phyloP scores from a whole-genome alignment of 1,140 invertebrate species.

The Xylocopa sonorina region DNA sequence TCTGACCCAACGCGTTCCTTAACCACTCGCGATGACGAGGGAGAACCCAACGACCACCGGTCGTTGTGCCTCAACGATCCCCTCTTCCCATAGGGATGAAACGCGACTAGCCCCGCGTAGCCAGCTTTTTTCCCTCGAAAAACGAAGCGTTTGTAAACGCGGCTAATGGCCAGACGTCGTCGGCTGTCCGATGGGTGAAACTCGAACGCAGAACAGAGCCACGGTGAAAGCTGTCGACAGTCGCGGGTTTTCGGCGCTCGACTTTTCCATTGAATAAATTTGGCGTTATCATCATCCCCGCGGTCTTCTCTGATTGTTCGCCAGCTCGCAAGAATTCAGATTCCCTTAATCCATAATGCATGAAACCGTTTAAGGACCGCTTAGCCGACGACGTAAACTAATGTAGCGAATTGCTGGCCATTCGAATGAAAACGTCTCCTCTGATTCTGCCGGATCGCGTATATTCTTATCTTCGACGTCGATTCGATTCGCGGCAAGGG shows the following conservation, averaged over 20 bases:
- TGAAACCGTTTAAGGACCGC: constrained; percentile 70
- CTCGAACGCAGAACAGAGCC: constrained; percentile 34
- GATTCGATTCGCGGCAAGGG: too few relatives aligned
- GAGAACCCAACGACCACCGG: neutral
- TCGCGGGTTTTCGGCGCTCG: constrained; percentile 45
- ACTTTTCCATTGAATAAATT: constrained; percentile 69
- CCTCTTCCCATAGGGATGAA: neutral
- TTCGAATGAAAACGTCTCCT: constrained; percentile 64
- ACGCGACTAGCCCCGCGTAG: neutral
- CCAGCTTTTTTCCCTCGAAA: neutral
- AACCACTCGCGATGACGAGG: neutral
- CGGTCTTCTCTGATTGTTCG: constrained; percentile 47
- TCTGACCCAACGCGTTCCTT: constrained; percentile 2
- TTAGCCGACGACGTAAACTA: constrained; percentile 65
- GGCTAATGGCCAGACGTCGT: constrained; percentile 24
- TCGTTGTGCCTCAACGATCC: neutral
- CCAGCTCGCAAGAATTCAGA: constrained; percentile 64
- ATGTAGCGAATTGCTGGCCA: constrained; percentile 68
- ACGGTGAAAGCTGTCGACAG: constrained; percentile 27
- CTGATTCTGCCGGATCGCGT: neutral
- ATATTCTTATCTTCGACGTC: constrained; percentile 1
- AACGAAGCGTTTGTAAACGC: neutral
- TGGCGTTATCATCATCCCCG: constrained; percentile 57
- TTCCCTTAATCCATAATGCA: constrained; percentile 72
- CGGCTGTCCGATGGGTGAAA: neutral